Evolutionary conservation across 1,140 invertebrate species (phyloP).

Genomic region (Uloborus diversus): DNA sequence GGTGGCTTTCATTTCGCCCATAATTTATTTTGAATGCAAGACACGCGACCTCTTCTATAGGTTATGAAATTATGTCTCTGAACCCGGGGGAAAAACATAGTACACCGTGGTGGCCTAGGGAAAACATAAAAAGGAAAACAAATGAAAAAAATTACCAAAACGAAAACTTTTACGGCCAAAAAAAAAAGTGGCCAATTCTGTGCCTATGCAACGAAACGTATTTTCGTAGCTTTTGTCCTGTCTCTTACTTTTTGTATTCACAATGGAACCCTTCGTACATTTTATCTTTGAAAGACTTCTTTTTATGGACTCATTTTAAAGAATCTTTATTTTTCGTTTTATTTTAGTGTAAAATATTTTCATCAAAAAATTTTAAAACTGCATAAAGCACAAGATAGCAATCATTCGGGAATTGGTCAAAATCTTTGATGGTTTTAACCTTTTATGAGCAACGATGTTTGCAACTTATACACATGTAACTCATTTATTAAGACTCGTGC

Average conservation of each 20-base stretch:
- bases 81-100: background rate
- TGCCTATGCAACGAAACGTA: too few species aligned
- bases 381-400: too few species aligned
- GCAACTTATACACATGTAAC: too few species aligned
- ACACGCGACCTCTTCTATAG: slow-evolving; percentile 27
- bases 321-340: too few species aligned
- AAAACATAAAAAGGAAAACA: slow-evolving; percentile 3
- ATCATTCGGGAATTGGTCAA: too few species aligned
- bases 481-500: too few species aligned
- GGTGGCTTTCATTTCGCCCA: background rate
- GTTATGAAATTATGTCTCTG: slow-evolving; percentile 30
- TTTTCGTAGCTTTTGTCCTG: background rate
- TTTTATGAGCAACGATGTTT: too few species aligned
- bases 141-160: slow-evolving; percentile 24
- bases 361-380: too few species aligned
- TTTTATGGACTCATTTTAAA: background rate
- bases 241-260: slow-evolving; percentile 22
- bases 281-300: background rate
- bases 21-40: slow-evolving; percentile 34
- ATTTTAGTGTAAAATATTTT: too few species aligned
- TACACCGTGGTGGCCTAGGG: slow-evolving; percentile 9
- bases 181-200: background rate
- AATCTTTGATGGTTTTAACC: too few species aligned
- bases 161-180: slow-evolving; percentile 28
- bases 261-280: background rate